These are phyloP conservation scores for Linnaemya vulpina DNA, from an alignment of 2,888 invertebrate species.

Conservation along the genomic window DNA sequence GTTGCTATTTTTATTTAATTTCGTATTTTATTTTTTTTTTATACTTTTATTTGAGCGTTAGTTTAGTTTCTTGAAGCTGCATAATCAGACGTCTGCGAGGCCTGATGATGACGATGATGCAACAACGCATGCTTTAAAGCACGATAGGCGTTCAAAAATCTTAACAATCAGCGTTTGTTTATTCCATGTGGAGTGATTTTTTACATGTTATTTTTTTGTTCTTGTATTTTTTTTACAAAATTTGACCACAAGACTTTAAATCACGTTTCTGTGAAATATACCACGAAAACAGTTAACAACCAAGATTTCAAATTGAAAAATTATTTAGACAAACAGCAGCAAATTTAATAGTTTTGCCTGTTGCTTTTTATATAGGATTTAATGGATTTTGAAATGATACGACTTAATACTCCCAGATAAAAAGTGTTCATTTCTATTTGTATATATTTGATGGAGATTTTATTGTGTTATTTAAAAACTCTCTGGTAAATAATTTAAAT, in stretches of 20 bases:
- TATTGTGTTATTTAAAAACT: not conserved
- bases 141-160: slow-evolving; percentile 65
- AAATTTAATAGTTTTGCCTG: slow-evolving; percentile 41
- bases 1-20: not conserved
- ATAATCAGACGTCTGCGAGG: slow-evolving; percentile 35
- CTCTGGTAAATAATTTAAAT: slow-evolving; percentile 8
- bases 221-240: slow-evolving; percentile 31
- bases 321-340: slow-evolving; percentile 70
- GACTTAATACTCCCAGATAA: slow-evolving; percentile 45
- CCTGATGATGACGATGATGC: slow-evolving; percentile 61
- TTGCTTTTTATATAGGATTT: slow-evolving; percentile 29
- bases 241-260: slow-evolving; percentile 68
- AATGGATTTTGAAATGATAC: slow-evolving; percentile 47
- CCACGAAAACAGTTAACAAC: slow-evolving; percentile 5
- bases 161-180: slow-evolving; percentile 66
- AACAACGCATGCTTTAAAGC: slow-evolving; percentile 69
- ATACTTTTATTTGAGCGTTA: not conserved
- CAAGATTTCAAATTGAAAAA: slow-evolving; percentile 64
- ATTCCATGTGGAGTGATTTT: slow-evolving; percentile 50
- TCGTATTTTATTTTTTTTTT: not conserved
- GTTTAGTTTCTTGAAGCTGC: slow-evolving; percentile 29
- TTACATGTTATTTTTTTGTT: not conserved
- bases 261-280: slow-evolving; percentile 61
- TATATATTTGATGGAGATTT: not conserved
- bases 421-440: not conserved